Base-by-base conservation (phyloP, 2,797 vertebrate genomes). In the Phrynocephalus guinanensis region DNA sequence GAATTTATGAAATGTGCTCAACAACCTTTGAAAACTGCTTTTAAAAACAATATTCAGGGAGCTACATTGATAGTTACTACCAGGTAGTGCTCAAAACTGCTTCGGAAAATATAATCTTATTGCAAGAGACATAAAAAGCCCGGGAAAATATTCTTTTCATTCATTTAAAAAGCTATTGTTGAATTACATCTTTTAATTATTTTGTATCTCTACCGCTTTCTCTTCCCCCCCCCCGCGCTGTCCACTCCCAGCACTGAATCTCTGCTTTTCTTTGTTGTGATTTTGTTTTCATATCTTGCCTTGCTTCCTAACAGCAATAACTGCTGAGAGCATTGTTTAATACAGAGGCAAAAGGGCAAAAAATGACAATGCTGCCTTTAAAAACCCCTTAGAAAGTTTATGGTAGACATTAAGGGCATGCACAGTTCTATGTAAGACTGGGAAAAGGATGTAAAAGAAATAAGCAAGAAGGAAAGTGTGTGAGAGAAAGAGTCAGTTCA, bases 1-100 rank as follows among this genome's bases (percentile, higher is more conserved):
- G 88, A 93, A 87, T 16, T 93, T 90, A 91, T 73, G 92, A 91
- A 93, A 95, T 88, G 79, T 85, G 83, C 73, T 86, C 44, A 79
- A 60, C 48, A 90, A 90, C 30, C 92, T 86, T 87, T 89, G 81
- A 93, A 91, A 83, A 85, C 63, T 91, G 18, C 91, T 91, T 91
- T 73, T 79, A 77, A 89, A 50, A 86, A 91, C 95, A 90, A 71
- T 87, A 87, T 91, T 90, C 84, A 50, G 73, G 90, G 92, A 76
- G 83, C 88, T 84, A 24, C 84, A 91, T 79, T 85, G 87, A 89
- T 92, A 91, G 91, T 88, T 71, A 73, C 63, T 88, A 85, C 38
- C 50, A 0, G 0, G 50, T n/a, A 86, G 66, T 83, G 50, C 89
- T 94, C 56, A 90, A 63, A 89, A 88, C 84, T 66, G 75, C 52